Conservation (phyloP, 2,113 vertebrate species). For the Macquaria australasica region DNA sequence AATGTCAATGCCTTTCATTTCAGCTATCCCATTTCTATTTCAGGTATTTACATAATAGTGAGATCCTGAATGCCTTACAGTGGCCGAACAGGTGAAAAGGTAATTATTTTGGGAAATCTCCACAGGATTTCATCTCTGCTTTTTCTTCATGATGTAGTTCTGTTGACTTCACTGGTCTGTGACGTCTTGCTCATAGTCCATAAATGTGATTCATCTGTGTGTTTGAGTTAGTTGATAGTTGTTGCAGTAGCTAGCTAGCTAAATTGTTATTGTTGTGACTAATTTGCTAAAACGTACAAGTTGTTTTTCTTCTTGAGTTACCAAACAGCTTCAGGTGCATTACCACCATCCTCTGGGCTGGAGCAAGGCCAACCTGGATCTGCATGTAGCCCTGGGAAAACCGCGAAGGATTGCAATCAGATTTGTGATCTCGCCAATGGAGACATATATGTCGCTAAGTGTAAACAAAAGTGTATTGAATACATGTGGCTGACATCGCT, state of each 20-base stretch:
- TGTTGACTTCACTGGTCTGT: background rate
- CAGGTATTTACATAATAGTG: background rate
- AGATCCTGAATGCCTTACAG: background rate
- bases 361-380: background rate
- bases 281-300: background rate
- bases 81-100: background rate
- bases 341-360: no score
- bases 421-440: background rate
- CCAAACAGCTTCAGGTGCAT: no score
- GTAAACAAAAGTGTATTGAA: background rate
- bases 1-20: conserved; percentile 19
- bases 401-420: background rate
- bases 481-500: no score
- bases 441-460: background rate
- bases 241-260: background rate
- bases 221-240: background rate
- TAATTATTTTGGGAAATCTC: background rate
- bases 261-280: background rate
- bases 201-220: background rate
- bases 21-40: background rate
- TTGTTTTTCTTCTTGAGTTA: background rate
- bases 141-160: background rate
- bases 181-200: background rate
- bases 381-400: background rate
- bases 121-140: background rate